phyloP scores from a whole-genome alignment of 2,888 invertebrate genomes.

The Blera fallax region DNA sequence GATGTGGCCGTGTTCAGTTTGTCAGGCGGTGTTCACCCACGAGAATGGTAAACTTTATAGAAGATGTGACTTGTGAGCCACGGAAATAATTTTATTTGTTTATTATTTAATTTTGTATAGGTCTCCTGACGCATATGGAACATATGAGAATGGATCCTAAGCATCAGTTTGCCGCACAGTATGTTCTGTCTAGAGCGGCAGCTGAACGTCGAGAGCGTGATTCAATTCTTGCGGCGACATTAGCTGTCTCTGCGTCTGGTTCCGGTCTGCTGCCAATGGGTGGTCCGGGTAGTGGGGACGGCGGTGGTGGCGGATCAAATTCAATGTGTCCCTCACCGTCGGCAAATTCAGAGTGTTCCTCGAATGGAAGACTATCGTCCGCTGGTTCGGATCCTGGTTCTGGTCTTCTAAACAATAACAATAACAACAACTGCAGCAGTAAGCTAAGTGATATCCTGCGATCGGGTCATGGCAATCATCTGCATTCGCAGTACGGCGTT shows the following conservation, averaged over 20 bases:
- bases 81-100: not conserved
- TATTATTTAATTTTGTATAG: constrained; percentile 81
- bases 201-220: constrained; percentile 94
- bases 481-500: constrained; percentile 85
- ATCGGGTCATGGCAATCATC: constrained; percentile 70
- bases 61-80: not conserved
- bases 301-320: constrained; percentile 82
- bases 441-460: constrained; percentile 79
- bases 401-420: constrained; percentile 83
- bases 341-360: constrained; percentile 93
- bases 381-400: constrained; percentile 88
- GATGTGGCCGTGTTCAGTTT: constrained; percentile 98
- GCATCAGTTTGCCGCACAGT: constrained; percentile 97
- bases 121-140: constrained; percentile 96
- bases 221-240: constrained; percentile 86
- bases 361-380: constrained; percentile 90
- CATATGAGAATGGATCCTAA: constrained; percentile 98
- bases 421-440: constrained; percentile 83
- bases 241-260: constrained; percentile 84
- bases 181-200: constrained; percentile 94
- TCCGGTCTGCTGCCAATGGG: constrained; percentile 84
- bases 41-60: constrained; percentile 90
- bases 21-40: constrained; percentile 96
- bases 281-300: constrained; percentile 76
- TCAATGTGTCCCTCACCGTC: constrained; percentile 91